phyloP scores from a whole-genome alignment of 2,888 invertebrate genomes.

The Lutraria lutraria region DNA sequence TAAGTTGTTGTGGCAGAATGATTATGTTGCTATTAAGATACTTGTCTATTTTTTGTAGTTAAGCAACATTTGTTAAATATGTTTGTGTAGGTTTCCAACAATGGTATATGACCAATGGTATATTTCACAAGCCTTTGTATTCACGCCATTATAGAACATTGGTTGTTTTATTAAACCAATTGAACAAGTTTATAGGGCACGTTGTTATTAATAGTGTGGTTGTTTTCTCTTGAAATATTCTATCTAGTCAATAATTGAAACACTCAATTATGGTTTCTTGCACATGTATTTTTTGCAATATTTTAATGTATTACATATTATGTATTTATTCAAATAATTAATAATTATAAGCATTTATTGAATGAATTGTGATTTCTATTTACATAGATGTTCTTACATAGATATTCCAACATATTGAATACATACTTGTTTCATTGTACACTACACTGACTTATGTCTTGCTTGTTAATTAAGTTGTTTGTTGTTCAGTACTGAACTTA shows the following conservation, averaged over 20 bases:
- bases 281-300: conserved; percentile 14
- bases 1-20: not conserved
- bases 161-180: not conserved
- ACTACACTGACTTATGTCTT: not conserved
- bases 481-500: not conserved
- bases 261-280: not conserved
- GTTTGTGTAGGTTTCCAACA: not conserved
- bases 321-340: not conserved
- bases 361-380: not conserved
- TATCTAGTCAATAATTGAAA: not conserved
- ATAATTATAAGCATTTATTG: not conserved
- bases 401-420: too few relatives aligned
- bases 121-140: not conserved
- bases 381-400: not conserved
- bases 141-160: not conserved
- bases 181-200: not conserved
- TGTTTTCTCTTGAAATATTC: not conserved
- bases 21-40: not conserved
- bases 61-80: not conserved
- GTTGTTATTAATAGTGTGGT: not conserved
- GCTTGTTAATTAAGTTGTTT: not conserved
- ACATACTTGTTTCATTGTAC: not conserved
- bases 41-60: not conserved
- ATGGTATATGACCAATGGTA: not conserved
- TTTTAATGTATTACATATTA: not conserved